These are phyloP conservation scores for Drosophila tani DNA, from an alignment of 1,140 invertebrate genomes.

Conservation along the genomic window DNA sequence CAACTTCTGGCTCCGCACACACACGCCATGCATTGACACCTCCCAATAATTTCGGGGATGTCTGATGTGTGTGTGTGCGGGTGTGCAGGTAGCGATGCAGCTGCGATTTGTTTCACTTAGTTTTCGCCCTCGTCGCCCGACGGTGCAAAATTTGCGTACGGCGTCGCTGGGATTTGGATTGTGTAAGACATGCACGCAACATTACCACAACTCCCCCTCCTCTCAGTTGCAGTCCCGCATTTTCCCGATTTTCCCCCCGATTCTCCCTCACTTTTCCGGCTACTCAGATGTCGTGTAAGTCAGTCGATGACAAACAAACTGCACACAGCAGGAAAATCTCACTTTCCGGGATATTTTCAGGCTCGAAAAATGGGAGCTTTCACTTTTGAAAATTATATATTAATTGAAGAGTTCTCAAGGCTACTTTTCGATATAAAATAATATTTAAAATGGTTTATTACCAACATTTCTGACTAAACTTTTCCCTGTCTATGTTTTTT, in stretches of 20 bases:
- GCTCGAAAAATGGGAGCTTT: too few relatives aligned
- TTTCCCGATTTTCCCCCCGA: constrained; percentile 11
- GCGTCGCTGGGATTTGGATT: constrained; percentile 71
- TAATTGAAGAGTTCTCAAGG: too few relatives aligned
- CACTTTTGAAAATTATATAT: too few relatives aligned
- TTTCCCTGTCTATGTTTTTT: too few relatives aligned
- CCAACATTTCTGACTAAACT: too few relatives aligned
- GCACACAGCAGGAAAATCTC: constrained; percentile 14
- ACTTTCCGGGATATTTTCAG: neutral
- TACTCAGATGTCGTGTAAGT: constrained; percentile 56
- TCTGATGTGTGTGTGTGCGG: neutral
- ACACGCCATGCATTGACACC: constrained; percentile 71
- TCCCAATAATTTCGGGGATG: constrained; percentile 63
- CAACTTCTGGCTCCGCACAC: constrained; percentile 22
- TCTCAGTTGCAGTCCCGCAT: neutral
- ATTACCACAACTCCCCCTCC: constrained; percentile 52
- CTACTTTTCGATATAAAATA: too few relatives aligned
- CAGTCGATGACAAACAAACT: constrained; percentile 42
- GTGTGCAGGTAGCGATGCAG: constrained; percentile 46
- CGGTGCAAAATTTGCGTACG: constrained; percentile 65
- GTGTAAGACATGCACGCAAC: constrained; percentile 80
- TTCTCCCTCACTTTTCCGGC: constrained; percentile 9
- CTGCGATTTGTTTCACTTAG: constrained; percentile 78
- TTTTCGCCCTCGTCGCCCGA: constrained; percentile 19
- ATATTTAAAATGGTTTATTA: too few relatives aligned